A percentile compares a stretch with the other conserved stretches of the same genome.
phyloP scores from a whole-genome alignment of 2,797 vertebrate genomes.

The Pseudochaenichthys georgianus region DNA sequence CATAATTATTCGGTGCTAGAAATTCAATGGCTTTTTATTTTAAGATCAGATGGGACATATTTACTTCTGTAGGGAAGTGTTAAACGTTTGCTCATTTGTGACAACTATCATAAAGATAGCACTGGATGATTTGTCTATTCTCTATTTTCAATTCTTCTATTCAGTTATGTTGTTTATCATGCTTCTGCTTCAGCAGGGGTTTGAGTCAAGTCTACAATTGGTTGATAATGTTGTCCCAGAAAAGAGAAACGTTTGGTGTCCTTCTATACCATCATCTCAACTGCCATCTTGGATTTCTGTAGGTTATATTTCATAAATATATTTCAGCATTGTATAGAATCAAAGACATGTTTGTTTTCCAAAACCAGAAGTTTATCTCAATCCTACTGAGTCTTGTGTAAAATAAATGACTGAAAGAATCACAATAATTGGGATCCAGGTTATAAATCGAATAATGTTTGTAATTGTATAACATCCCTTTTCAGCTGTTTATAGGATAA shows the following conservation, averaged over 20 bases:
- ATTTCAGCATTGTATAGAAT: not conserved
- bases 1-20: too few relatives aligned
- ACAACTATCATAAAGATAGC: not conserved
- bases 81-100: not conserved
- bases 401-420: conserved; percentile 1
- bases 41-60: too few relatives aligned
- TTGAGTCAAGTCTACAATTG: not conserved
- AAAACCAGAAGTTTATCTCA: not conserved
- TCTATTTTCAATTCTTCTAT: too few relatives aligned
- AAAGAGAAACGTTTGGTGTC: not conserved
- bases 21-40: too few relatives aligned
- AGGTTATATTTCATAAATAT: not conserved
- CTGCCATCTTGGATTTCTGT: too few relatives aligned
- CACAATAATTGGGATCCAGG: too few relatives aligned
- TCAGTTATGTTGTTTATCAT: not conserved
- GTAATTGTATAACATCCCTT: not conserved
- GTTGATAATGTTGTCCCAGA: conserved; percentile 2
- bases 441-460: not conserved
- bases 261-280: not conserved
- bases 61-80: too few relatives aligned
- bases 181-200: not conserved
- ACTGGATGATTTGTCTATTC: not conserved
- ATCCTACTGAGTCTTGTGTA: not conserved
- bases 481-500: not conserved
- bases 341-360: not conserved